Base-by-base conservation (phyloP, 2,797 vertebrate genomes). In the Pangasius krempfi region DNA sequence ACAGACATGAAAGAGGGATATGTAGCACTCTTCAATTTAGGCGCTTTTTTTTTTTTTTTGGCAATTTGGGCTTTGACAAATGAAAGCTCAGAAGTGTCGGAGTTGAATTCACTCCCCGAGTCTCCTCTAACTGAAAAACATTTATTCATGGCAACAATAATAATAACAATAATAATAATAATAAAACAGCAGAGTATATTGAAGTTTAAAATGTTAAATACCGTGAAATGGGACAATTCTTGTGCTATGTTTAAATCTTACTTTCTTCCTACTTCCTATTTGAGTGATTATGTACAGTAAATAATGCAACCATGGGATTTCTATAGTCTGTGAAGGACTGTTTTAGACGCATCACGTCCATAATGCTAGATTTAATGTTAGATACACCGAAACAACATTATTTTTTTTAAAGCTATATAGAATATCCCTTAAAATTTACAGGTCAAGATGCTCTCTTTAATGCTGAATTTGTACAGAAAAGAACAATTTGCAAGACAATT, bases 1-100 rank as follows among this genome's bases (percentile, higher is more conserved):
- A 88, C 85, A 87, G 91, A 85, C n/a, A 56, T 66, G 89, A 88
- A 88, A 87, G 89, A 89, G 80, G 90, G 76, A 79, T 52, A 33
- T 33, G 52, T 16, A 33, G 91, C 92, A 89, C 93, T 92, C 92
- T 10, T 79, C 16, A 81, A 60, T 60, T 40, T 25, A 30, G 37
- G 37, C 37, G 37, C 37, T 3, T 37, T 37, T 37, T 37, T 37
- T 37, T 37, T 37, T 37, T 37, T 37, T 37, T 37, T 37, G 37
- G 37, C 37, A 10, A 76, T 44, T 83, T 85, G 40, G 75, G 47
- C 52, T 78, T n/a, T 37, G 25, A 70, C 58, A 22, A 68, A 70
- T 12, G 62, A 60, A 70, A 73, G 13, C 73, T n/a, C 52, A 62
- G 40, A 80, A 62, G 64, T 40, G 58, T 37, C 7, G 10, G 18